phyloP scores from a whole-genome alignment of 1,140 invertebrate species.

The Ceratina australensis region DNA sequence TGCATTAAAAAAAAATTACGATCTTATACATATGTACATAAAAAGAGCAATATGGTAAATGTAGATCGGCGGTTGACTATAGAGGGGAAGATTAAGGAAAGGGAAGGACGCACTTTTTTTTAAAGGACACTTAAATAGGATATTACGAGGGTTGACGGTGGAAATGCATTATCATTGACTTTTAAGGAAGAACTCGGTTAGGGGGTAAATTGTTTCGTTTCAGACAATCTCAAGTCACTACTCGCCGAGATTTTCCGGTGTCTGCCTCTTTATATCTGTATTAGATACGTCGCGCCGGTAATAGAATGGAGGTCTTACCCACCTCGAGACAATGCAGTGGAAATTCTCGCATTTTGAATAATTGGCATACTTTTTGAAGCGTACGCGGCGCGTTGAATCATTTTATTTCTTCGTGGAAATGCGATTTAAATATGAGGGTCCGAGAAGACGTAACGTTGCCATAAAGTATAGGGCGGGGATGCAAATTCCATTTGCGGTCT shows the following conservation, averaged over 20 bases:
- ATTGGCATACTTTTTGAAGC: conserved; percentile 33
- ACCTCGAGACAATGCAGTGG: conserved; percentile 30
- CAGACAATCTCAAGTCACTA: conserved; percentile 27
- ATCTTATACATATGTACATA: background rate
- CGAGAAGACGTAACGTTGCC: conserved; percentile 28
- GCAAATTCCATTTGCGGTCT: conserved; percentile 21
- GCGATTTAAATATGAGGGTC: conserved; percentile 37
- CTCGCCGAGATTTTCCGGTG: background rate
- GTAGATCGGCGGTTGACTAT: background rate
- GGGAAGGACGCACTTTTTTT: conserved; percentile 29
- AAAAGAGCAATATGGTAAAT: background rate
- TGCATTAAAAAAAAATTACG: background rate
- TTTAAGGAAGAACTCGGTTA: conserved; percentile 1
- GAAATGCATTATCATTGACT: conserved; percentile 44
- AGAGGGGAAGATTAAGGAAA: background rate
- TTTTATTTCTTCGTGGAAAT: conserved; percentile 35
- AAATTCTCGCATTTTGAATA: conserved; percentile 45
- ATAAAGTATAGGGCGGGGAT: conserved; percentile 7
- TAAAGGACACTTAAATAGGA: conserved; percentile 35
- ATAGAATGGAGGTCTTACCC: conserved; percentile 32
- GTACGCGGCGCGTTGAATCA: conserved; percentile 28
- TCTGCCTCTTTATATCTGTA: conserved; percentile 21
- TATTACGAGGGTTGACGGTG: conserved; percentile 22
- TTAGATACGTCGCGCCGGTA: conserved; percentile 3
- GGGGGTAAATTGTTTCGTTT: conserved; percentile 42